phyloP scores from a whole-genome alignment of 2,113 vertebrate species.

The Phaethornis superciliosus region DNA sequence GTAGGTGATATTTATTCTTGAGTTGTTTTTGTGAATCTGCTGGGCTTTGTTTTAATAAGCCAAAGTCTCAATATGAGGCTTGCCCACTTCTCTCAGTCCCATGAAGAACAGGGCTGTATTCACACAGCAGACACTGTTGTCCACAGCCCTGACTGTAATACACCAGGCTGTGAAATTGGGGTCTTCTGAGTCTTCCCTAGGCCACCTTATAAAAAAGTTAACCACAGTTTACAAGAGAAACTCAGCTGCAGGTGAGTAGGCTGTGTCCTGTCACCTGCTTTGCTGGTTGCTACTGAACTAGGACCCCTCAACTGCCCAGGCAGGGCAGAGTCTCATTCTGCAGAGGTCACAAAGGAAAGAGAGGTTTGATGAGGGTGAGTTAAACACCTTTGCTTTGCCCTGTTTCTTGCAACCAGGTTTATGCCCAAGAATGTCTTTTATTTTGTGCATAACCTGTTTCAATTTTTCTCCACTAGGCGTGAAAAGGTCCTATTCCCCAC shows the following conservation, averaged over 20 bases:
- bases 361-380: neutral
- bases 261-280: neutral
- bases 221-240: too few species aligned
- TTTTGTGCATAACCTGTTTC: slow-evolving; percentile 68
- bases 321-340: neutral
- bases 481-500: slow-evolving; percentile 91
- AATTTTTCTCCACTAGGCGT: slow-evolving; percentile 84
- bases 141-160: neutral
- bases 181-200: neutral
- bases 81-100: neutral
- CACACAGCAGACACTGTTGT: too few species aligned
- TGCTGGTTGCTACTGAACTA: neutral
- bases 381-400: neutral
- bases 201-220: accelerated
- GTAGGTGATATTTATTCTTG: neutral
- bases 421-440: neutral
- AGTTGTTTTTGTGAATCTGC: neutral
- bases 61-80: neutral
- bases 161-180: neutral
- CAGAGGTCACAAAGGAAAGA: neutral
- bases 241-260: neutral
- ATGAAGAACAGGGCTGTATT: accelerated
- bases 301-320: neutral
- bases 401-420: neutral
- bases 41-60: neutral